A percentile compares a stretch with the other conserved stretches of the same genome.
Evolutionary conservation across 2,113 vertebrate genomes (phyloP).

Genomic region (Podarcis cretensis): DNA sequence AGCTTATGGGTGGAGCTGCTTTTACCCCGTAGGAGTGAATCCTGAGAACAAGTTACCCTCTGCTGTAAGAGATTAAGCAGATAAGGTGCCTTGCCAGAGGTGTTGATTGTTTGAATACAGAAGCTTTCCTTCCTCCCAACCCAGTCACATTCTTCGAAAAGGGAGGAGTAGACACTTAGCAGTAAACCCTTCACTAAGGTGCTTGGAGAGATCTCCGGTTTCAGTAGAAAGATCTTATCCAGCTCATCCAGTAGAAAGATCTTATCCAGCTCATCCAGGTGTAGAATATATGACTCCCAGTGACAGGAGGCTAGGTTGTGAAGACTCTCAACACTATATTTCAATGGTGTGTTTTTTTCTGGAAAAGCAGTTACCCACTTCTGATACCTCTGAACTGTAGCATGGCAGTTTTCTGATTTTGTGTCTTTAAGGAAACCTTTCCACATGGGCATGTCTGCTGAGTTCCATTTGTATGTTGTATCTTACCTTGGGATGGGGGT

Average conservation of each 20-base stretch:
- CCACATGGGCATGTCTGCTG: neutral
- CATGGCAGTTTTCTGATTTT: neutral
- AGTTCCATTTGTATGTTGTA: neutral
- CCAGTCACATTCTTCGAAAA: neutral
- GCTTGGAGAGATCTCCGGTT: neutral
- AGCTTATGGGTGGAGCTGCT: neutral
- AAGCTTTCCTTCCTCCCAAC: neutral
- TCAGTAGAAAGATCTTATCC: conserved; percentile 15
- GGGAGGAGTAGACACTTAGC: neutral
- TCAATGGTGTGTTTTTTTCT: neutral
- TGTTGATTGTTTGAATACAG: neutral
- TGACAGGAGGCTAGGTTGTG: neutral
- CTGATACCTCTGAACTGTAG: neutral
- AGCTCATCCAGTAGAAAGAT: neutral
- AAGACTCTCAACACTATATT: neutral
- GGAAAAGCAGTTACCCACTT: conserved; percentile 5
- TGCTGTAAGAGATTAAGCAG: neutral
- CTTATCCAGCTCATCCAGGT: neutral
- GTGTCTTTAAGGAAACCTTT: neutral
- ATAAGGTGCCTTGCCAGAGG: neutral
- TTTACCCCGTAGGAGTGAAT: conserved; percentile 1
- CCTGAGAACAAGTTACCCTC: neutral
- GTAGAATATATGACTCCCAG: neutral
- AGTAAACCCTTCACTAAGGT: neutral
- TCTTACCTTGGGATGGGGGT: too few relatives aligned